Conservation (phyloP, 2,113 vertebrate species). For the Bombycilla garrulus region DNA sequence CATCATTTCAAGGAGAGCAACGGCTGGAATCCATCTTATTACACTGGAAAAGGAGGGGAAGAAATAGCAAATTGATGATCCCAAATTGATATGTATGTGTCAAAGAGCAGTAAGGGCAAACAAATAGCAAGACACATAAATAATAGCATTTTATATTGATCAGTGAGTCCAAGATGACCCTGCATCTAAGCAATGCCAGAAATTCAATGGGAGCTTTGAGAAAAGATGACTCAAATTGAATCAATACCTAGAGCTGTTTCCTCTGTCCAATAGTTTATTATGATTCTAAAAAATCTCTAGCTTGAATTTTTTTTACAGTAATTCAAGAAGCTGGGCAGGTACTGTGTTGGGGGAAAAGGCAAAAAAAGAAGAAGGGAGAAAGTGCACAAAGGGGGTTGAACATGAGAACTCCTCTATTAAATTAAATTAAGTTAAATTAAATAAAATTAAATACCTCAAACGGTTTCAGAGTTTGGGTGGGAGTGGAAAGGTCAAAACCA, state of each 20-base stretch:
- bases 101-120: not conserved
- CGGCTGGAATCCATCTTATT: not conserved
- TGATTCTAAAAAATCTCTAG: not conserved
- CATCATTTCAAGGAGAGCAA: not conserved
- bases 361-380: not conserved
- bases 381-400: not conserved
- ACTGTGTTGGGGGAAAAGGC: not conserved
- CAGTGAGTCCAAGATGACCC: not conserved
- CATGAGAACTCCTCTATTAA: not conserved
- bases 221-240: not conserved
- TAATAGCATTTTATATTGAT: not conserved
- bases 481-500: not conserved
- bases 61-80: not conserved
- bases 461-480: not conserved
- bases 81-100: not conserved
- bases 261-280: not conserved
- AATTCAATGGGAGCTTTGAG: not conserved
- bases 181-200: not conserved
- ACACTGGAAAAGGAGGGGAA: not conserved
- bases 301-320: not conserved
- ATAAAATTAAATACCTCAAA: not conserved
- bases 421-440: not conserved
- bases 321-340: not conserved
- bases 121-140: not conserved
- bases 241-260: not conserved